phyloP scores from a whole-genome alignment of 30 jellyfish, hydroid and myxozoan species.

The Pseudorhiza aurosa region DNA sequence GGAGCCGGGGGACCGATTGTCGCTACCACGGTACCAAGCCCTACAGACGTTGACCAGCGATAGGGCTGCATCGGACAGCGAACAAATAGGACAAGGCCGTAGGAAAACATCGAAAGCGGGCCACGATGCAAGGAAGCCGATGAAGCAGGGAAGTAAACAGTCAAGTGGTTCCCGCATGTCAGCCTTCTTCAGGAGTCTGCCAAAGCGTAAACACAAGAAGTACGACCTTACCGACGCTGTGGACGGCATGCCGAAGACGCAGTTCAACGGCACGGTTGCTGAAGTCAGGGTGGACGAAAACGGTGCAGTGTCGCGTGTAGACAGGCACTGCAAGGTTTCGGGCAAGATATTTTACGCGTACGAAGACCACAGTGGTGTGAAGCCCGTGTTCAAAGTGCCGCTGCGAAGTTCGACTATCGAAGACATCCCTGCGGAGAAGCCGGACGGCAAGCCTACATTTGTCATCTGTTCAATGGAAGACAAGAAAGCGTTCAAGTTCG shows the following conservation, averaged over 20 bases:
- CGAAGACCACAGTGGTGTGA: conserved; percentile 54
- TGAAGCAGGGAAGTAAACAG: conserved; percentile 15
- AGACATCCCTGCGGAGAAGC: conserved; percentile 62
- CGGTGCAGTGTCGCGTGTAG: conserved; percentile 32
- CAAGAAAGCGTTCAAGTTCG: conserved; percentile 44
- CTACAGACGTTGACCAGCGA: background rate
- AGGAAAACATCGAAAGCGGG: conserved; percentile 16
- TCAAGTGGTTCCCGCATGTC: conserved; percentile 74
- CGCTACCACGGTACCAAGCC: background rate
- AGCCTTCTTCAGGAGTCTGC: conserved; percentile 61
- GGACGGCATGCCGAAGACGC: conserved; percentile 81
- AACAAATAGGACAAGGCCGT: conserved; percentile 1
- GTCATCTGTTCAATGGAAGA: conserved; percentile 84
- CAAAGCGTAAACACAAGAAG: conserved; percentile 54
- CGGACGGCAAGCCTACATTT: conserved; percentile 17
- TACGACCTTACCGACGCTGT: conserved; percentile 53
- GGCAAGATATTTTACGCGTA: conserved; percentile 93
- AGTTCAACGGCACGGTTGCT: conserved; percentile 57
- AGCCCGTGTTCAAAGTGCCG: conserved; percentile 93
- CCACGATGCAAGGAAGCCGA: conserved; percentile 18
- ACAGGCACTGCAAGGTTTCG: conserved; percentile 86
- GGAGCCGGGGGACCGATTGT: conserved; percentile 3
- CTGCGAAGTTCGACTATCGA: conserved; percentile 90
- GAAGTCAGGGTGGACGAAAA: conserved; percentile 42
- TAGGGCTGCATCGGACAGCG: conserved; percentile 52